Evolutionary conservation across 64 coral and sea anemone genomes (phyloP).

Genomic region (Montipora cactus): DNA sequence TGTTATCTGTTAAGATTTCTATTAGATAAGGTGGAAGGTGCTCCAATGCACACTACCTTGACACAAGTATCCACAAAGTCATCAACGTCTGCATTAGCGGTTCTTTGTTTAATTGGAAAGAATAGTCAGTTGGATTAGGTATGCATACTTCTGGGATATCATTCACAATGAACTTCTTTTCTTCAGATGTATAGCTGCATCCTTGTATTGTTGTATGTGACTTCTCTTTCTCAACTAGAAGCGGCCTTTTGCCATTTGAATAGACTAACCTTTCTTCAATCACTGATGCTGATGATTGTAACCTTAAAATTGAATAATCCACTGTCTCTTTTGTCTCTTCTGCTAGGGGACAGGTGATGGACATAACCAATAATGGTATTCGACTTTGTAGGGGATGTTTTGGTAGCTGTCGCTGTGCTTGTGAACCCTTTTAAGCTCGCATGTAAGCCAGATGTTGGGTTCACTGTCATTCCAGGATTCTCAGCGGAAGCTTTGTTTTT

Average conservation of each 20-base stretch:
- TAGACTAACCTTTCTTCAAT: neutral
- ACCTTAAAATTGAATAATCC: conserved; percentile 30
- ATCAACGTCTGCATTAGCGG: neutral
- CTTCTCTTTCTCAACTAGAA: neutral
- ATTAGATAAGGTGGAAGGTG: neutral
- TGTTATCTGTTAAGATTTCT: neutral
- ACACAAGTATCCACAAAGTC: neutral
- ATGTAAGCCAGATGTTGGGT: neutral
- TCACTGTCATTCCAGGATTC: neutral
- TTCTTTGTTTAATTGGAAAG: neutral
- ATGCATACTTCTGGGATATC: neutral
- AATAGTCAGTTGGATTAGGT: neutral
- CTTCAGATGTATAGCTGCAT: neutral
- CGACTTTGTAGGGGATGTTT: neutral
- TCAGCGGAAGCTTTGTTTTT: neutral
- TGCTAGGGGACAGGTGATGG: conserved; percentile 41
- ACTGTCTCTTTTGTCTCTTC: conserved; percentile 43
- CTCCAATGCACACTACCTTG: neutral
- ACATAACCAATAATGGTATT: conserved; percentile 50
- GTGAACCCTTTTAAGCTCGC: neutral
- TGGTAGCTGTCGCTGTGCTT: neutral
- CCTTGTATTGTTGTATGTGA: neutral
- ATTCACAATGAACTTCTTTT: neutral
- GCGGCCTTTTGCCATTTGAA: neutral
- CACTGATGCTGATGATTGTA: conserved; percentile 36